Evolutionary conservation across 1,140 invertebrate species (phyloP).

Genomic region (Thaumatotibia leucotreta): DNA sequence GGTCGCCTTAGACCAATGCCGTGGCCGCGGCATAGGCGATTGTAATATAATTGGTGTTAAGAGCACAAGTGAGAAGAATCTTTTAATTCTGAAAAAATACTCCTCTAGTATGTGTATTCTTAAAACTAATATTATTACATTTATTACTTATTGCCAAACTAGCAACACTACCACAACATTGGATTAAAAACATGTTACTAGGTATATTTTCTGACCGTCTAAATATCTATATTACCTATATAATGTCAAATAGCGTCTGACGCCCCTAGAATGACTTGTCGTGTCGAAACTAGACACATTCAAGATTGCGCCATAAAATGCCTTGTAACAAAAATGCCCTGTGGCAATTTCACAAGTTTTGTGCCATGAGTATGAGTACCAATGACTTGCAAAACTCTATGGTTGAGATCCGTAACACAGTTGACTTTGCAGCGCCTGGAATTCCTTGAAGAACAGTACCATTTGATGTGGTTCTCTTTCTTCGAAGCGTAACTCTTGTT

Average conservation of each 20-base stretch:
- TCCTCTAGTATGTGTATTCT: no score
- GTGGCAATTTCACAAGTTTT: neutral
- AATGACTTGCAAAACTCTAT: slow-evolving; percentile 15
- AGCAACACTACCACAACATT: no score
- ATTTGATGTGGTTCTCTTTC: slow-evolving; percentile 27
- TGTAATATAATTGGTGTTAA: no score
- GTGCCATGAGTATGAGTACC: slow-evolving; percentile 26
- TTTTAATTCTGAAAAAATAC: no score
- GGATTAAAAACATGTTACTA: no score
- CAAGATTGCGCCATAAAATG: neutral
- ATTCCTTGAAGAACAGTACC: slow-evolving; percentile 40
- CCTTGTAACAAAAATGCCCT: neutral
- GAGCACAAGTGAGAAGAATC: no score
- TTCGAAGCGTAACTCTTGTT: slow-evolving; percentile 29
- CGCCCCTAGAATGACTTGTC: neutral
- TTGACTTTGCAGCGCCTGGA: slow-evolving; percentile 32
- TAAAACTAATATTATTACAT: no score
- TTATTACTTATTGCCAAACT: no score
- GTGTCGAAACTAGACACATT: neutral
- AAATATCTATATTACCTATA: neutral
- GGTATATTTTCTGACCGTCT: no score
- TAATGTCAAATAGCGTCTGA: neutral
- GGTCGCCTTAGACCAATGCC: no score
- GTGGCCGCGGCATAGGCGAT: no score
- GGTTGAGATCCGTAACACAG: slow-evolving; percentile 22